phyloP scores from a whole-genome alignment of 2,113 vertebrate genomes.

The Ploceus nigricollis region DNA sequence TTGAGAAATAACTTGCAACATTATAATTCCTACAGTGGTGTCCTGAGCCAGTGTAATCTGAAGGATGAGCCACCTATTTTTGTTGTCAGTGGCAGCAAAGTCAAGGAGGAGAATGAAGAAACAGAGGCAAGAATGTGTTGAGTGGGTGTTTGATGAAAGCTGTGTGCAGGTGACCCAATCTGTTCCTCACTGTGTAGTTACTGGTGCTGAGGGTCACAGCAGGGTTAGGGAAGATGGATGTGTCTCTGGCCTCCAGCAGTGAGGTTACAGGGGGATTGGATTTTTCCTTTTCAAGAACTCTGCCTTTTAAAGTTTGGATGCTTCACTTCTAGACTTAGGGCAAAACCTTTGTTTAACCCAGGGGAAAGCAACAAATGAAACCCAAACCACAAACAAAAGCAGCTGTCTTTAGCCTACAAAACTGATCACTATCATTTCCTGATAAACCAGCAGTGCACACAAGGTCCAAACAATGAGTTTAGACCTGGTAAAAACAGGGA shows the following conservation, averaged over 20 bases:
- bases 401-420: neutral
- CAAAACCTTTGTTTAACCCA: neutral
- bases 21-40: neutral
- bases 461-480: neutral
- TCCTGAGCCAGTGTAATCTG: neutral
- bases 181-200: neutral
- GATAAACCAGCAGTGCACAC: neutral
- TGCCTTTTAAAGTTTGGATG: neutral
- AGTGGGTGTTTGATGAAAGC: neutral
- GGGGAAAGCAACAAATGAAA: neutral
- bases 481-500: neutral
- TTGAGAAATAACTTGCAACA: neutral
- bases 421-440: rapidly evolving
- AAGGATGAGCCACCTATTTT: neutral
- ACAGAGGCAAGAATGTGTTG: neutral
- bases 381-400: neutral
- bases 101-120: neutral
- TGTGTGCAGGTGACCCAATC: neutral
- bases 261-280: neutral
- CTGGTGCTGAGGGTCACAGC: neutral
- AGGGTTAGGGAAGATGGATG: neutral
- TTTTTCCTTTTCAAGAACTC: neutral
- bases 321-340: neutral
- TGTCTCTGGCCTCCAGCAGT: neutral
- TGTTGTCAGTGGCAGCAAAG: neutral